phyloP scores from a whole-genome alignment of 2,797 vertebrate genomes.

The Anguilla pacifica region DNA sequence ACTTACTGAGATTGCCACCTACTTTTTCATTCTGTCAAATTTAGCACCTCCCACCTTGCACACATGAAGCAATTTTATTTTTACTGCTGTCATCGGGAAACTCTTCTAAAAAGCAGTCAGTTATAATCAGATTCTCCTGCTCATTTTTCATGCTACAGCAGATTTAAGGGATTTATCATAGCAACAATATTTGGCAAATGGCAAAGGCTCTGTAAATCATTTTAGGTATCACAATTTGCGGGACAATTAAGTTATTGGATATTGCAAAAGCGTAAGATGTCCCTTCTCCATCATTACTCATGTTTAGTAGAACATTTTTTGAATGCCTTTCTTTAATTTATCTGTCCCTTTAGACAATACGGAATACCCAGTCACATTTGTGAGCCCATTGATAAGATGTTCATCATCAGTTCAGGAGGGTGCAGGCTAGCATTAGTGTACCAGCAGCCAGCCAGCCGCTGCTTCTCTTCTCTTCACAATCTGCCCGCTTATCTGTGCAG shows the following conservation, averaged over 20 bases:
- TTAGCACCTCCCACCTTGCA: not conserved
- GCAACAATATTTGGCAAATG: not conserved
- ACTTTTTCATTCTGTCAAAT: slow-evolving; percentile 3
- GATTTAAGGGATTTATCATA: not conserved
- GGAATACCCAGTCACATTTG: not conserved
- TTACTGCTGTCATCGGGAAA: not conserved
- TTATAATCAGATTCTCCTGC: not conserved
- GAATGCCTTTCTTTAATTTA: not conserved
- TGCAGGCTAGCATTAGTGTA: not conserved
- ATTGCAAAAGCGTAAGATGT: not conserved
- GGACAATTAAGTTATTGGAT: not conserved
- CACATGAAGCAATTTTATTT: not conserved
- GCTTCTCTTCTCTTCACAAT: not conserved
- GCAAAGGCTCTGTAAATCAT: not conserved
- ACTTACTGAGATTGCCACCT: slow-evolving; percentile 13
- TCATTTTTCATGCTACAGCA: not conserved
- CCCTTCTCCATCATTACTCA: not conserved
- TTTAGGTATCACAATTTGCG: not conserved
- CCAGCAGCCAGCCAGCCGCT: not conserved
- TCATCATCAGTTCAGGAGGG: not conserved
- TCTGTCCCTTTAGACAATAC: not conserved
- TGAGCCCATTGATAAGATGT: not conserved
- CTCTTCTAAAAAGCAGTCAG: not conserved
- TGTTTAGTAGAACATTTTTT: not conserved
- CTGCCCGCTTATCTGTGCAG: not conserved